phyloP scores from a whole-genome alignment of 2,888 invertebrate genomes.

The Cactoblastis cactorum region DNA sequence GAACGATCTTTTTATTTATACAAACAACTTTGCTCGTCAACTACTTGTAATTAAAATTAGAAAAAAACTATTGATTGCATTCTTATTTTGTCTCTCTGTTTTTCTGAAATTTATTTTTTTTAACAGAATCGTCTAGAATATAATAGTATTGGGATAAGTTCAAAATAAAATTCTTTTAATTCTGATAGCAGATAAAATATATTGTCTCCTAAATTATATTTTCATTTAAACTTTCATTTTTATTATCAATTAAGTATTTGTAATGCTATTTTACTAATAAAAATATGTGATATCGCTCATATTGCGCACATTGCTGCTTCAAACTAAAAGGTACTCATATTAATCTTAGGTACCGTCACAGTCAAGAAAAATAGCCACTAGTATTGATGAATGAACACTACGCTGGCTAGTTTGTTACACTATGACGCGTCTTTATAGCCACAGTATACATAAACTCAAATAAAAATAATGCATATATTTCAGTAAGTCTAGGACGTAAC shows the following conservation, averaged over 20 bases:
- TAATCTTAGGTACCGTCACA: neutral
- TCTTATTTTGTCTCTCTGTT: slow-evolving; percentile 22
- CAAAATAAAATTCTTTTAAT: too few relatives aligned
- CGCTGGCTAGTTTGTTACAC: neutral
- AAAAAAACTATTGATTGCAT: slow-evolving; percentile 5
- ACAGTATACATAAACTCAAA: neutral
- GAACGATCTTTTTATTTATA: slow-evolving; percentile 33
- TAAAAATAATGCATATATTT: neutral
- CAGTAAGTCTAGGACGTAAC: neutral
- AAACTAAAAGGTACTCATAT: neutral
- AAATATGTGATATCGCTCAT: too few relatives aligned
- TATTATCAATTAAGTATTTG: too few relatives aligned
- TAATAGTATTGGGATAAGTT: too few relatives aligned
- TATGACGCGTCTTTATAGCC: slow-evolving; percentile 7
- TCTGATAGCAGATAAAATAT: too few relatives aligned
- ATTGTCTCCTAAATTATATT: too few relatives aligned
- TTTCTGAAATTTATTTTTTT: slow-evolving; percentile 27
- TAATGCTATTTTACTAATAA: too few relatives aligned
- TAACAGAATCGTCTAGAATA: too few relatives aligned
- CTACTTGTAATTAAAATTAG: slow-evolving; percentile 4
- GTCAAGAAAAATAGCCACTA: neutral
- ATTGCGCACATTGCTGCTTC: too few relatives aligned
- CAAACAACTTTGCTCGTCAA: slow-evolving; percentile 2
- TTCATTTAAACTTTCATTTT: too few relatives aligned
- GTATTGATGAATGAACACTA: neutral